Base-by-base conservation (phyloP, 2,113 vertebrate species). In the Promerops cafer region DNA sequence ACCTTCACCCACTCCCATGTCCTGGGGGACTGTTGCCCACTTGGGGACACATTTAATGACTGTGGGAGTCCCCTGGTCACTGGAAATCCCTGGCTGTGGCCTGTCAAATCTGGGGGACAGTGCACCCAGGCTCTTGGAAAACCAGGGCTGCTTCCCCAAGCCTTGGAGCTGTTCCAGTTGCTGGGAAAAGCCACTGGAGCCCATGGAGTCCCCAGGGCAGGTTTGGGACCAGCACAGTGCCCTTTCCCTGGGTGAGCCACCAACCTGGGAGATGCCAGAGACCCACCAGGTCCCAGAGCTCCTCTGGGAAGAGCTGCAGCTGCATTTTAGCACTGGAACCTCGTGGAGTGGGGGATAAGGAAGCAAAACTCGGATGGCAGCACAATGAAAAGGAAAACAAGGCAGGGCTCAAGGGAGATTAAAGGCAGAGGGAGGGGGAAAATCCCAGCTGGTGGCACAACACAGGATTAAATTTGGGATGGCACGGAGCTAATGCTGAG, bases 261-360 rank as follows among this genome's bases (percentile, higher is more conserved):
- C 16, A 31, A 13, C 11, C 19, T 68, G 40, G 54, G 65, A 59
- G 65, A 30, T 59, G 21, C 52, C 64, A 45, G 45, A 64, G 78
- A 20, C 7, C 9, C 33, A 30, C 13, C 2, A 7, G 2, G 15
- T 40, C 9, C 53, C 13, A 78, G 56, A 64, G 50, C 82, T 21
- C 30, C 42, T 57, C 37, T 17, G 30, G 45, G 50, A 35, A 8
- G 64, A 18, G 57, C 52, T 63, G 52, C 1, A 16, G 42, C 49
- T 52, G 52, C 8, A 6, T 57, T 84, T 77, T 33, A 50, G 31
- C 89, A 44, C 33, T 2, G 3, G 35, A 61, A 57, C 9, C 28
- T 49, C 0, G 0, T 70, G 66, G 45, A 2, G 1, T 1, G 13
- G 6, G 31, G 30, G 30, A 6, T 2, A 7, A 20, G 47, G 76